Percentiles rank a stretch among this genome's conserved stretches.
Conservation (phyloP, 30 jellyfish, hydroid and myxozoan genomes). For the Aurelia aurita complex sp. Pacific region DNA sequence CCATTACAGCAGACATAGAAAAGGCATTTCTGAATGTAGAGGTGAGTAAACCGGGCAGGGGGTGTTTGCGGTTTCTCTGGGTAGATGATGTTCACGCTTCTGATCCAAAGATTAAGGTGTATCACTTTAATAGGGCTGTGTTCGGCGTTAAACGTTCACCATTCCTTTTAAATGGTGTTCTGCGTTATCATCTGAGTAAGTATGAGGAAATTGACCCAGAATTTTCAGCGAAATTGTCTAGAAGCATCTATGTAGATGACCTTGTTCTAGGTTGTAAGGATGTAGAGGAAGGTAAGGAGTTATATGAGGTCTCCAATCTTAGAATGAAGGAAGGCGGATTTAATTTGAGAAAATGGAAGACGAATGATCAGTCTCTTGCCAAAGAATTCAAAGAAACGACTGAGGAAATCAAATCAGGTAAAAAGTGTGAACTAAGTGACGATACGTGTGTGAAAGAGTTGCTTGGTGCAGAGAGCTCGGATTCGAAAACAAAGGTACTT, state of each 20-base stretch:
- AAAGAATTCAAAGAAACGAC: constrained; percentile 2
- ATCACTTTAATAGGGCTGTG: background rate
- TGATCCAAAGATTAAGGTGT: background rate
- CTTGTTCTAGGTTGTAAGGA: constrained; percentile 37
- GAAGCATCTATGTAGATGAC: constrained; percentile 52
- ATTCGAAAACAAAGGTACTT: too few relatives aligned
- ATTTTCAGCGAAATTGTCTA: constrained; percentile 9
- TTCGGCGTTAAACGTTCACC: constrained; percentile 45
- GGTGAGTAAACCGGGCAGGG: too few relatives aligned
- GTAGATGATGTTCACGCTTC: background rate
- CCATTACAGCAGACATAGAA: background rate
- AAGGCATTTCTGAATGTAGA: too few relatives aligned
- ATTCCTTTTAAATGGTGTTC: constrained; percentile 47
- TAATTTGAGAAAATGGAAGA: constrained; percentile 33
- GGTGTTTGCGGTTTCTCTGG: too few relatives aligned
- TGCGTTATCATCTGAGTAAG: constrained; percentile 34
- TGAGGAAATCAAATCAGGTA: background rate
- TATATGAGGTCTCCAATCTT: constrained; percentile 25
- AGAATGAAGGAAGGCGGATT: constrained; percentile 48
- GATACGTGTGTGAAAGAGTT: background rate
- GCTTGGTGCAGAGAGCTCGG: too few relatives aligned
- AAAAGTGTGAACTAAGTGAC: background rate
- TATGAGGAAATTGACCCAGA: constrained; percentile 34
- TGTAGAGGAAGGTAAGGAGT: constrained; percentile 22
- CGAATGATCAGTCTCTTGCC: constrained; percentile 13